Evolutionary conservation across 2,888 invertebrate species (phyloP), one percentile per base, ranked within the genome.

Genomic region (Athetis lepigone): DNA sequence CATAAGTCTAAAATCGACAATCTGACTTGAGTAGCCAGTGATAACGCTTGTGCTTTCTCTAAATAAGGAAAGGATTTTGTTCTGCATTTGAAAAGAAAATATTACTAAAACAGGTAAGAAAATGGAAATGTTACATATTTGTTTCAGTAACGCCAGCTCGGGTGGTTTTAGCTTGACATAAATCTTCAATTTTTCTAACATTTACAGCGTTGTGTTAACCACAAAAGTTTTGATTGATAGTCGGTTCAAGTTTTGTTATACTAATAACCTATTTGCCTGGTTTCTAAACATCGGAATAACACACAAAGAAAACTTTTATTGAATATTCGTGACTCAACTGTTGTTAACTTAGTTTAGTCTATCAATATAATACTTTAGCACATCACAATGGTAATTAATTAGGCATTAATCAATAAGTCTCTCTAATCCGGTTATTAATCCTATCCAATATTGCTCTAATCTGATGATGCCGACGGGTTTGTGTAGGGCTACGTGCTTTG

Each of bases 151-250:
- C 19, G 47, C 18, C 13, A 47, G 18, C 57, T 66, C 57, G 67
- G 51, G 39, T 73, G 25, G 39, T 40, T 51, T 16, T 29, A 37
- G 51, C 57, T 52, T 62, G 23, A 54, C 39, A 29, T 61, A 66
- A 79, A 75, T 62, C 52, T 58, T 8, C 33, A 58, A 39, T 61
- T 67, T 47, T 57, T 70, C 36, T 4, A 27, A 43, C 49, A 25
- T 51, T 45, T 42, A 16, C 50, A 62, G 43, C 70, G 64, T 70
- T 63, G 39, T 49, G 43, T 29, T 63, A 33, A 50, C 50, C 55
- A 8, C 52, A 64, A 13, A 70, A 71, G 58, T 75, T 79, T 68
- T 79, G 75, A 70, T 61, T 67, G 75, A 79, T 75, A 54, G 51
- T 27, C 23, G n/a, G 36, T 21, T 36, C 19, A 56, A 58, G 55